Evolutionary conservation across 1,140 invertebrate species (phyloP).

Genomic region (Agrilus planipennis): DNA sequence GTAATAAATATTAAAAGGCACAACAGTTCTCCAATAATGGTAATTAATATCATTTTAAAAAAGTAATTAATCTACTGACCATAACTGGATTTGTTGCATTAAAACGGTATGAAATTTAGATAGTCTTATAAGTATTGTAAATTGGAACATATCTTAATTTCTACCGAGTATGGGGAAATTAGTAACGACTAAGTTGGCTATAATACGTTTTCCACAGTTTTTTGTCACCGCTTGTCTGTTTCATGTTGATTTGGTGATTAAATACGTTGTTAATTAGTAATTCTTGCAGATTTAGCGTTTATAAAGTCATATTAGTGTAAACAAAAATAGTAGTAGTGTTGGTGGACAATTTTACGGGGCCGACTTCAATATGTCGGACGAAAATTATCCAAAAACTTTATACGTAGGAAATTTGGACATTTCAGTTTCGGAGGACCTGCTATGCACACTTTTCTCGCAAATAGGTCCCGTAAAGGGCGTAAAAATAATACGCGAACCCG

Average conservation of each 20-base stretch:
- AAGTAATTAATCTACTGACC: too few relatives aligned
- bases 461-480: conserved; percentile 94
- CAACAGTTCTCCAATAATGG: too few relatives aligned
- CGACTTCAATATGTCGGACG: conserved; percentile 45
- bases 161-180: too few relatives aligned
- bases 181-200: too few relatives aligned
- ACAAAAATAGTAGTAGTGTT: conserved; percentile 6
- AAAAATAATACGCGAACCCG: conserved; percentile 95
- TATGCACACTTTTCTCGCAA: conserved; percentile 87
- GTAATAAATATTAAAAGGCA: too few relatives aligned
- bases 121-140: too few relatives aligned
- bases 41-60: too few relatives aligned
- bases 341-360: conserved; percentile 13
- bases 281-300: neutral
- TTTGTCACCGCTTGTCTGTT: conserved; percentile 1
- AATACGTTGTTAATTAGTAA: neutral
- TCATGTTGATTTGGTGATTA: conserved; percentile 4
- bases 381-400: conserved; percentile 76
- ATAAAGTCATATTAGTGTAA: neutral
- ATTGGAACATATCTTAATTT: too few relatives aligned
- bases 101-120: too few relatives aligned
- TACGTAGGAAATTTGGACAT: conserved; percentile 96
- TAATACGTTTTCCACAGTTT: too few relatives aligned
- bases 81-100: too few relatives aligned
- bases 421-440: conserved; percentile 84